phyloP scores from a whole-genome alignment of 2,797 vertebrate genomes.

The Catostomus latipinnis region DNA sequence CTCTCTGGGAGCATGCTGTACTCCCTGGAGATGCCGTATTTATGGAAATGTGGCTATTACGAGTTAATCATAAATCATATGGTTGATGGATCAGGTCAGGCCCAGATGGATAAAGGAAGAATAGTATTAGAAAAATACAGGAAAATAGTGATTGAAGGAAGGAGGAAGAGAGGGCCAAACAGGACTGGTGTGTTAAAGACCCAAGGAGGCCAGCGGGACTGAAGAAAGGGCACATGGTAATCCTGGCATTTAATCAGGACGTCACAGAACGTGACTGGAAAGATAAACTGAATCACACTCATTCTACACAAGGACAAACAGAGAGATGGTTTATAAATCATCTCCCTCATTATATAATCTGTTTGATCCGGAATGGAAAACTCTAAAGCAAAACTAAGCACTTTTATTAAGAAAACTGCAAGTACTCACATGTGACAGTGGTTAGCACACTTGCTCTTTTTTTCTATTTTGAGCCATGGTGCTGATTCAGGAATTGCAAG shows the following conservation, averaged over 20 bases:
- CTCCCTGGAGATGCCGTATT: conserved; percentile 58
- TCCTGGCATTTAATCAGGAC: conserved; percentile 79
- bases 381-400: neutral
- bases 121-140: conserved; percentile 14
- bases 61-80: conserved; percentile 57
- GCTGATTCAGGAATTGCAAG: too few relatives aligned
- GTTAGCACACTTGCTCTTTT: too few relatives aligned
- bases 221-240: conserved; percentile 80
- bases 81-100: conserved; percentile 30
- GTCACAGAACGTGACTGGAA: conserved; percentile 68
- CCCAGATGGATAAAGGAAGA: conserved; percentile 26
- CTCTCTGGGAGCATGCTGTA: conserved; percentile 38
- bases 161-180: conserved; percentile 28
- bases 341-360: conserved; percentile 53
- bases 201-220: conserved; percentile 59
- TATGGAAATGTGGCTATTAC: conserved; percentile 59
- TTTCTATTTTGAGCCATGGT: too few relatives aligned
- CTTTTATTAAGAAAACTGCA: conserved; percentile 45
- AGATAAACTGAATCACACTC: conserved; percentile 57
- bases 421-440: too few relatives aligned
- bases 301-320: conserved; percentile 43
- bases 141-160: conserved; percentile 25
- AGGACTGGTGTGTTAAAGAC: conserved; percentile 54
- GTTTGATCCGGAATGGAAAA: conserved; percentile 45
- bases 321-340: conserved; percentile 52